Evolutionary conservation across 2,797 vertebrate genomes (phyloP), one percentile per base, ranked within the genome.

Genomic region (Enteromius unitaeniatus): DNA sequence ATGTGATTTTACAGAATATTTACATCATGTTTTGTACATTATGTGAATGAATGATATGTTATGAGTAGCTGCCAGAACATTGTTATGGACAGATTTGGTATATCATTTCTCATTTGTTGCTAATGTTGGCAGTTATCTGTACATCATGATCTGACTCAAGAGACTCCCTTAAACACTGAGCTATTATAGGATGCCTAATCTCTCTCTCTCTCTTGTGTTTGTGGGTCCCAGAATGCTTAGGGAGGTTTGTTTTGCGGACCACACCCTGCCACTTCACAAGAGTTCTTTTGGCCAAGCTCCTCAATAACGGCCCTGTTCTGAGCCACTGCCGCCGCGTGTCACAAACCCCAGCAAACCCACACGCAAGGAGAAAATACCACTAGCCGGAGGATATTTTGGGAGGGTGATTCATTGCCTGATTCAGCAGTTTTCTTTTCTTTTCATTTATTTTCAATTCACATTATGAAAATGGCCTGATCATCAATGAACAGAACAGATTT

Each of bases 271-370:
- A 73, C 55, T 79, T 83, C 70, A 87, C 76, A 23, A 23, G 14
- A 40, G 79, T 31, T 73, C 42, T 65, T 78, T 74, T 72, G 79
- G 80, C 49, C 45, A 51, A 78, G 83, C 86, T 84, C 78, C 75
- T 93, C 90, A 94, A 93, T 93, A 86, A 90, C 81, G 85, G 75
- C 86, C 90, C 93, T 93, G 93, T 94, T 91, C 87, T 86, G 85
- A 45, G 64, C 60, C 45, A 65, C 79, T 60, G 60, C 62, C 11
- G 11, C 62, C n/a, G 15, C 67, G 4, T 49, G 58, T n/a, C 65
- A 79, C 23, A 0, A 67, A n/a, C 64, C 84, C 51, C 60, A 51
- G 11, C 58, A 60, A 51, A 21, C 26, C 70, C 70, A 2, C 26
- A 28, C 15, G 0, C 68, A 45, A 26, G 14, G n/a, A 45, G 45